Base-by-base conservation (phyloP, 1,140 invertebrate species). In the Heliconius congener region DNA sequence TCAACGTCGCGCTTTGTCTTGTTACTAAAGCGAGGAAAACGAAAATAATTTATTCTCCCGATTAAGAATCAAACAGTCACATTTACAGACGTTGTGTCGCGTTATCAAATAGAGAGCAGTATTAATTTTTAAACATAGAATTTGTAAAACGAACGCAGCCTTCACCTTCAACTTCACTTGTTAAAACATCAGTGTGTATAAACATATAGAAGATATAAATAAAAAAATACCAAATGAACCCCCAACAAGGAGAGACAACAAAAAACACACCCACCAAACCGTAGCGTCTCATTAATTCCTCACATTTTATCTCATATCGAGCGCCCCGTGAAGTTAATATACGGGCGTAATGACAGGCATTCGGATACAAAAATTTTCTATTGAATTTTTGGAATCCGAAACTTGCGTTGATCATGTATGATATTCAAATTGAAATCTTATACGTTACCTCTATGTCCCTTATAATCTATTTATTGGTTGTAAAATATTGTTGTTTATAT, bases 241-340 rank as follows among this genome's bases (percentile, higher is more conserved):
- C 57, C 11, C 11, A 13, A 66, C 4, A 57, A 9, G 8, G 2
- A 66, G 11, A 9, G 23, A 16, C 0, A 66, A 5, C 2, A 66
- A 66, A 2, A 66, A 30, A 16, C 11, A 66, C 13, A 66, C 16
- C 60, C 60, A 30, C 60, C n/a, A 16, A 66, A 30, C 27, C 60
- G 27, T 30, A 66, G 27, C 13, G 11, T 27, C 27, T 30, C 60
- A 66, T 66, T 66, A 66, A 66, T 66, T 74, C 50, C 78, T 57
- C n/a, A 23, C 55, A 34, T 55, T 46, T 80, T 80, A 80, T 80
- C 81, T 76, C 13, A 73, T 52, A 79, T 82, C 81, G 81, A 90
- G 85, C 88, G 79, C 88, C 89, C 90, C 88, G 86, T 85, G 84
- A 90, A 84, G 87, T 85, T 90, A 91, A 91, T 88, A 85, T 90